Evolutionary conservation across 2,888 invertebrate species (phyloP).

Genomic region (Tenthredo notha): DNA sequence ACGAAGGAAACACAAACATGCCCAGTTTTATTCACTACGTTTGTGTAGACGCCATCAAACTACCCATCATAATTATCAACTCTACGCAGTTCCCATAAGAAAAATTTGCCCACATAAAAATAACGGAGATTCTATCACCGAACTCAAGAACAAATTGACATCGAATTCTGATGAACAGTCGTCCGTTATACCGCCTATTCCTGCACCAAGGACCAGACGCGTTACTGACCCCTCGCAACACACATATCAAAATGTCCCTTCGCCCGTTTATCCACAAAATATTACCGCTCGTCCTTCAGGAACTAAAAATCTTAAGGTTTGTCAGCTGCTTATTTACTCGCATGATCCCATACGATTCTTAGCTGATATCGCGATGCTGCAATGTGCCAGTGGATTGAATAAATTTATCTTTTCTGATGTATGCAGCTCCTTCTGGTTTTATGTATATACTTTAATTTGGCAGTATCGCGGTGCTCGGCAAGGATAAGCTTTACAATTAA

Average conservation of each 20-base stretch:
- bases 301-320: conserved; percentile 70
- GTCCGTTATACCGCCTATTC: conserved; percentile 64
- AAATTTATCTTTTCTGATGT: background rate
- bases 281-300: conserved; percentile 56
- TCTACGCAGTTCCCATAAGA: conserved; percentile 75
- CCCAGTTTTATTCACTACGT: conserved; percentile 69
- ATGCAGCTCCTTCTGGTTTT: background rate
- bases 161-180: background rate
- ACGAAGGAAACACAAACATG: conserved; percentile 71
- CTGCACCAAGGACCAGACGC: conserved; percentile 70
- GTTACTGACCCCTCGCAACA: conserved; percentile 75
- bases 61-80: conserved; percentile 68
- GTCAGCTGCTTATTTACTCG: conserved; percentile 65
- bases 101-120: conserved; percentile 71
- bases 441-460: background rate
- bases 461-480: background rate
- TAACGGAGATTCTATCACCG: background rate
- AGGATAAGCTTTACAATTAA: background rate
- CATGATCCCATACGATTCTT: conserved; percentile 14
- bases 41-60: conserved; percentile 71
- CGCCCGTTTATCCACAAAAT: conserved; percentile 76
- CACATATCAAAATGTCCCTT: conserved; percentile 81
- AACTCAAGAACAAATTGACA: background rate
- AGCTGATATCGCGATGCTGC: conserved; percentile 13
- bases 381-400: background rate